Evolutionary conservation across 2,113 vertebrate species (phyloP).

Genomic region (Girardinichthys multiradiatus): DNA sequence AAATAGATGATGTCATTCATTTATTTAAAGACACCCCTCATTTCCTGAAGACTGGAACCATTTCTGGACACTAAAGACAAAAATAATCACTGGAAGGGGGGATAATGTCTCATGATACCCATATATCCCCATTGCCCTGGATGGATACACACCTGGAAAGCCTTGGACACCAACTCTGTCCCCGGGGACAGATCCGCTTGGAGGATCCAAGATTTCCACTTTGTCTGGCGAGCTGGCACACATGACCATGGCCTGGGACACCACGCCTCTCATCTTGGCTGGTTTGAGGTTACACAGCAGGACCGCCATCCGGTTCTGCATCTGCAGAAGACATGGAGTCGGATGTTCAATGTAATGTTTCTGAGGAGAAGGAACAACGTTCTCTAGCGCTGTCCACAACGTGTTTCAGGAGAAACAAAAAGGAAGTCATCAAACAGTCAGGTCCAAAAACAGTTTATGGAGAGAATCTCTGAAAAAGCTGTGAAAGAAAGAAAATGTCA

Average conservation of each 20-base stretch:
- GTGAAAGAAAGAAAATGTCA: slow-evolving; percentile 12
- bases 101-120: too few relatives aligned
- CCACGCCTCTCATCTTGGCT: slow-evolving; percentile 89
- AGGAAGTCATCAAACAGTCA: slow-evolving; percentile 15
- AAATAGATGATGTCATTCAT: slow-evolving; percentile 37
- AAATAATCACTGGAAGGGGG: slow-evolving; percentile 1
- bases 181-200: slow-evolving; percentile 85
- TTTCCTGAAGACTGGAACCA: slow-evolving; percentile 23
- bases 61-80: slow-evolving; percentile 20
- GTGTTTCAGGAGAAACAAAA: slow-evolving; percentile 26
- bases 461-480: slow-evolving; percentile 28
- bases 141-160: slow-evolving; percentile 83
- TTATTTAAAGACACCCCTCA: slow-evolving; percentile 23
- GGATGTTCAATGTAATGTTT: neutral
- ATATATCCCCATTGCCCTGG: neutral
- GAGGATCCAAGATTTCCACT: slow-evolving; percentile 92
- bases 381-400: slow-evolving; percentile 5
- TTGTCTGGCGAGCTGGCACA: slow-evolving; percentile 92
- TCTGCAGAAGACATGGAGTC: slow-evolving; percentile 74
- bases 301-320: slow-evolving; percentile 94
- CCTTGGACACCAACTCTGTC: slow-evolving; percentile 88
- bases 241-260: slow-evolving; percentile 94
- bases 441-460: slow-evolving; percentile 15
- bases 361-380: neutral
- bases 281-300: slow-evolving; percentile 95